Conservation (phyloP, 2,888 invertebrate genomes). For the Orthosia gothica region DNA sequence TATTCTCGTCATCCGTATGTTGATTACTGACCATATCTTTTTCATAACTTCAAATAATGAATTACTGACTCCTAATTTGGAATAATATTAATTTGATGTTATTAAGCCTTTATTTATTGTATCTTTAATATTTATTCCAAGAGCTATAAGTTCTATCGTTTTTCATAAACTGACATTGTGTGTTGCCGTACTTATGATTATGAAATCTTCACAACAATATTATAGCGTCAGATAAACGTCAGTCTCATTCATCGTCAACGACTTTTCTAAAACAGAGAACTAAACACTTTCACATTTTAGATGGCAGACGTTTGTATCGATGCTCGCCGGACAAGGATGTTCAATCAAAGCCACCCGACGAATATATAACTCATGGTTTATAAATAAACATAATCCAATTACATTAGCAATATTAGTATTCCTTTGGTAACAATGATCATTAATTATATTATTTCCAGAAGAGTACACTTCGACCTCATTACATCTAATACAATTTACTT, state of each 20-base stretch:
- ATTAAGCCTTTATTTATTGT: background rate
- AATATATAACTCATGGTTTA: slow-evolving; percentile 24
- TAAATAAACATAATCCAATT: slow-evolving; percentile 20
- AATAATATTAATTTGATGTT: background rate
- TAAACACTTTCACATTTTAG: slow-evolving; percentile 50
- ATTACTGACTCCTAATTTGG: background rate
- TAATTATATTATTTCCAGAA: slow-evolving; percentile 76
- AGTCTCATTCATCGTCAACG: slow-evolving; percentile 6
- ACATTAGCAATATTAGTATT: slow-evolving; percentile 11
- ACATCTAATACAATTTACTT: slow-evolving; percentile 72
- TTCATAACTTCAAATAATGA: slow-evolving; percentile 6
- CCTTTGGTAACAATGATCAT: slow-evolving; percentile 52
- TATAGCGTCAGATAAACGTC: background rate
- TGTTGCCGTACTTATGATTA: background rate
- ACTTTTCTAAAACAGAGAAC: slow-evolving; percentile 15
- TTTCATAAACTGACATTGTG: background rate
- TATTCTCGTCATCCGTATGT: slow-evolving; percentile 46
- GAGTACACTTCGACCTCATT: slow-evolving; percentile 81
- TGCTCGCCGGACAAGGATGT: background rate
- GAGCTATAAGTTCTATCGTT: background rate
- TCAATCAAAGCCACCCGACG: slow-evolving; percentile 1
- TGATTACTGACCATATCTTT: slow-evolving; percentile 28
- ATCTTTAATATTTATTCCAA: slow-evolving; percentile 1
- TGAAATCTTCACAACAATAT: background rate
- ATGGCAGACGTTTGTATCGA: background rate